Base-by-base conservation (phyloP, 2,797 vertebrate species). In the Babyrousa celebensis region DNA sequence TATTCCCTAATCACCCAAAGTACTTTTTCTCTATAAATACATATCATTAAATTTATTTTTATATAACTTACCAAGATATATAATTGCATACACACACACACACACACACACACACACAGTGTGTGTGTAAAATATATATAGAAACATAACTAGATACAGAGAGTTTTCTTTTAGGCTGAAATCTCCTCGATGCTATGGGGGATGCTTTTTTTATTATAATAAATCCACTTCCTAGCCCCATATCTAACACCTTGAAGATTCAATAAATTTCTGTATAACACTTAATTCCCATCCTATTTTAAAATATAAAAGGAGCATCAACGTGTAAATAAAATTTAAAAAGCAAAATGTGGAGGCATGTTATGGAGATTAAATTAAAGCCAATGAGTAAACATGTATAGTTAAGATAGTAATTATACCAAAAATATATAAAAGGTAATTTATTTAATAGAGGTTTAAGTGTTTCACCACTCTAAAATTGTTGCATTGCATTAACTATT, bases 321-420 rank as follows among this genome's bases (percentile, higher is more conserved):
- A n/a, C 21, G 8, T 48, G 15, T 18, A 94, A 95, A 74, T 68
- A 89, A 93, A 89, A 77, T 32, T 68, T 43, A 20, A 86, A 79
- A 85, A 84, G 21, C 9, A 87, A 89, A 71, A 62, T 75, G 3
- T 79, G 9, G 16, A 21, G 6, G 70, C 10, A 70, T 16, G 71
- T 40, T 48, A 80, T 63, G 16, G 16, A 86, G 18, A 85, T 36
- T 63, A 68, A 62, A 89, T 72, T 77, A 84, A 91, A 93, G 29
- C 12, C 15, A 71, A 18, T 52, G 40, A 82, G 27, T 56, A 43
- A 70, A 54, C n/a, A 27, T 43, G 3, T 17, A 60, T 27, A 86
- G 1, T 71, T 86, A 78, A 67, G 25, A 85, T 1, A 86, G 14
- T 27, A 79, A 79, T 25, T 72, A 79, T 0, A 75, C 40, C 8